Evolutionary conservation across 2,113 vertebrate species (phyloP).

Genomic region (Turnix velox): DNA sequence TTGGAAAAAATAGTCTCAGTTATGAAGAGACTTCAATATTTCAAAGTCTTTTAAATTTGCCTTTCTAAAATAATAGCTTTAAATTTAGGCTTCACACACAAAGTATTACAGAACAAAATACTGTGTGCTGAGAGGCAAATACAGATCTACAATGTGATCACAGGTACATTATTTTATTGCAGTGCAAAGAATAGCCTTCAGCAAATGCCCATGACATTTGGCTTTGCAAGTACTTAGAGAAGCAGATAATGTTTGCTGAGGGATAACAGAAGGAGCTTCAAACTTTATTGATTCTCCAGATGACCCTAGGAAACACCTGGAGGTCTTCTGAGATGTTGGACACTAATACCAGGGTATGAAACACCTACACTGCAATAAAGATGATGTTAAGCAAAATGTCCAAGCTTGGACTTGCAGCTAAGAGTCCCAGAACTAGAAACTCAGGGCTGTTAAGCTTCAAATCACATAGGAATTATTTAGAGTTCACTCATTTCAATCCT

Average conservation of each 20-base stretch:
- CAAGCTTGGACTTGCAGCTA: background rate
- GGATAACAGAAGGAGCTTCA: background rate
- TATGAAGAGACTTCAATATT: background rate
- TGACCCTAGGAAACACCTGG: background rate
- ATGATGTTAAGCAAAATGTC: background rate
- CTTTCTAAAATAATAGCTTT: background rate
- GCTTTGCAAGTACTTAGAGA: rapidly evolving
- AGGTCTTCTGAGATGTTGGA: background rate
- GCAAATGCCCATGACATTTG: background rate
- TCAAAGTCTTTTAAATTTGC: background rate
- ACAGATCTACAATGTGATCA: background rate
- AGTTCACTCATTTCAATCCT: background rate
- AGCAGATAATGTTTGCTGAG: background rate
- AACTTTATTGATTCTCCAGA: background rate
- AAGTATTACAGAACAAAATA: background rate
- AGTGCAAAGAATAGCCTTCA: background rate
- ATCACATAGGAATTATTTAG: background rate
- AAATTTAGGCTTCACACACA: background rate
- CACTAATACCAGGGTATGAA: background rate
- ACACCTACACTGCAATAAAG: background rate
- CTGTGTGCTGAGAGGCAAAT: background rate
- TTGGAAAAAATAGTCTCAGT: background rate
- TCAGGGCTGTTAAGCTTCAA: background rate
- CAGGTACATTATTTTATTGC: background rate
- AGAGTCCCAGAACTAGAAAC: background rate